Evolutionary conservation across 2,888 invertebrate genomes (phyloP).

Genomic region (Sthenelais limicola): DNA sequence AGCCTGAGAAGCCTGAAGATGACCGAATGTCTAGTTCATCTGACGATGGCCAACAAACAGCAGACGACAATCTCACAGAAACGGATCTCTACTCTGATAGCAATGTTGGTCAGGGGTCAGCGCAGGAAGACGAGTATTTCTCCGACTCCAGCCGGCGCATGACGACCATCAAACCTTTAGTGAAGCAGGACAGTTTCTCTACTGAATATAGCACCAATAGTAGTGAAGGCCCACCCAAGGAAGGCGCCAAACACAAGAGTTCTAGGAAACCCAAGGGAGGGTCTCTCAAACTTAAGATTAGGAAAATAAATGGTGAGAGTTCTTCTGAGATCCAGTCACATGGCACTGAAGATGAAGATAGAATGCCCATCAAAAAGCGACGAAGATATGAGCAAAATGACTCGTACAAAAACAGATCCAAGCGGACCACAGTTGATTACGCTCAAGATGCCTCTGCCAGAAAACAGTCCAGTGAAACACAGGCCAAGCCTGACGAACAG

Average conservation of each 20-base stretch:
- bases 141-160: background rate
- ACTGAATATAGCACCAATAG: constrained; percentile 7
- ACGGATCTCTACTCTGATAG: constrained; percentile 27
- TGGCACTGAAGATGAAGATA: constrained; percentile 5
- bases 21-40: background rate
- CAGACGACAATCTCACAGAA: constrained; percentile 14
- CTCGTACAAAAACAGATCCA: constrained; percentile 20
- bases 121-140: background rate
- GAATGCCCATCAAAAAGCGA: background rate
- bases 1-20: background rate
- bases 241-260: background rate
- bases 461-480: constrained; percentile 23
- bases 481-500: background rate
- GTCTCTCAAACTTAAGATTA: constrained; percentile 13
- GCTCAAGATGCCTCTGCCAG: constrained; percentile 28
- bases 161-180: background rate
- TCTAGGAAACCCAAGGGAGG: background rate
- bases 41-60: constrained; percentile 28
- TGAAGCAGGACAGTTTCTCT: constrained; percentile 21
- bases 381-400: constrained; percentile 36
- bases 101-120: background rate
- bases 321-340: constrained; percentile 14
- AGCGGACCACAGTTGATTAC: constrained; percentile 35
- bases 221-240: background rate
- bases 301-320: constrained; percentile 21